Evolutionary conservation across 1,140 invertebrate species (phyloP), one percentile per base, ranked within the genome.

Genomic region (Drosophila elegans): DNA sequence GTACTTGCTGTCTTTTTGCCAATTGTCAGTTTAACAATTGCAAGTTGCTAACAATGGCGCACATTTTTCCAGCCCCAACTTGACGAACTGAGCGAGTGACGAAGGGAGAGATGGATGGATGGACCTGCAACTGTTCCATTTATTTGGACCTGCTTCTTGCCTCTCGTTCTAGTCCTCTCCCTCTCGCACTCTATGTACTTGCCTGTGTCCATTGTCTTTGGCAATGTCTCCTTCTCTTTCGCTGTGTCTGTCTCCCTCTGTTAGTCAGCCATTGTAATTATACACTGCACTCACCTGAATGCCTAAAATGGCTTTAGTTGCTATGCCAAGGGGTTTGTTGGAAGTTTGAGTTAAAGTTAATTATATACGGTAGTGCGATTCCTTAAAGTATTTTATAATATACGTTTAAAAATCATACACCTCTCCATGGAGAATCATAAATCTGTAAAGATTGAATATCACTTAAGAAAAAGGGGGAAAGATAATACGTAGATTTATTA

Each of bases 1-100:
- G 21, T 49, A 41, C 67, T 68, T 57, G 76, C 71, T 80, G 71
- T 49, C 74, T 82, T 78, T 86, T 85, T 71, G 78, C 78, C 83
- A 88, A 88, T 83, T 89, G 84, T 89, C 84, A 62, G 60, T 54
- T 54, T 48, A 80, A 89, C 84, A 89, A 89, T 84, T 84, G 84
- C 80, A 64, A 89, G 69, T 89, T 89, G 38, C 9, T 41, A 68
- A 89, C 84, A 89, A 89, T 78, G 74, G 48, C 32, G 57, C 84
- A 75, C 84, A 78, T 89, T 89, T 90, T 84, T 84, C 63, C 84
- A 77, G 63, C 38, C 11, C 69, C 59, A 55, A 39, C 59, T 61
- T 57, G 62, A 71, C 82, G 68, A 69, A 52, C 78, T 68, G 81
- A 76, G 60, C 45, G 73, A 83, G 34, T 75, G 73, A 85, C 73